Conservation (phyloP, 2,888 invertebrate genomes). For the Synergus itoensis region DNA sequence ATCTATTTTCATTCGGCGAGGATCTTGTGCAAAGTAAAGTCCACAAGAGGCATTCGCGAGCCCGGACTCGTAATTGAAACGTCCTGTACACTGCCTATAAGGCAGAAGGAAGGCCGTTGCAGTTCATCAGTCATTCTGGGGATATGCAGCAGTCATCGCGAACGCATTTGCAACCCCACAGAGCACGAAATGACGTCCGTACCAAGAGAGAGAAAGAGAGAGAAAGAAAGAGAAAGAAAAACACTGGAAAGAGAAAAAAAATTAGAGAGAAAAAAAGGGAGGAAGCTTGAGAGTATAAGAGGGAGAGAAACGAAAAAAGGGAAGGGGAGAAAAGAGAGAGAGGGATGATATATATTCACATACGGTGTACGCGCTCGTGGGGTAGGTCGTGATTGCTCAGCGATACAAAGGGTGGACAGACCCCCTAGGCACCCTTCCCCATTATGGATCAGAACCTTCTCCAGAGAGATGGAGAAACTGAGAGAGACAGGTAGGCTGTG, state of each 20-base stretch:
- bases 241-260: too few relatives aligned
- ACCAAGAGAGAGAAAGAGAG: constrained; percentile 49
- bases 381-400: constrained; percentile 78
- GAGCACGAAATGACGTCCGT: constrained; percentile 74
- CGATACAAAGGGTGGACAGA: constrained; percentile 77
- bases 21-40: constrained; percentile 32
- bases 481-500: constrained; percentile 46
- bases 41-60: constrained; percentile 33
- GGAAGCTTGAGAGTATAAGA: not conserved
- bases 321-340: constrained; percentile 37
- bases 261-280: constrained; percentile 47
- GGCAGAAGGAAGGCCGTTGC: constrained; percentile 72
- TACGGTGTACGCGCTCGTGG: constrained; percentile 64
- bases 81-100: constrained; percentile 64
- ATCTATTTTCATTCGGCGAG: constrained; percentile 27
- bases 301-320: constrained; percentile 42
- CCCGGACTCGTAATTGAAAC: constrained; percentile 58
- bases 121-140: constrained; percentile 77
- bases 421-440: constrained; percentile 56
- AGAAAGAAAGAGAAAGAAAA: constrained; percentile 46
- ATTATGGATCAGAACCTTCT: constrained; percentile 50
- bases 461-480: constrained; percentile 49
- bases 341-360: constrained; percentile 46
- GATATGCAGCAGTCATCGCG: constrained; percentile 69
- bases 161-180: constrained; percentile 71